Evolutionary conservation across 2,113 vertebrate genomes (phyloP), one percentile per base, ranked within the genome.

Genomic region (Aphyosemion australe): DNA sequence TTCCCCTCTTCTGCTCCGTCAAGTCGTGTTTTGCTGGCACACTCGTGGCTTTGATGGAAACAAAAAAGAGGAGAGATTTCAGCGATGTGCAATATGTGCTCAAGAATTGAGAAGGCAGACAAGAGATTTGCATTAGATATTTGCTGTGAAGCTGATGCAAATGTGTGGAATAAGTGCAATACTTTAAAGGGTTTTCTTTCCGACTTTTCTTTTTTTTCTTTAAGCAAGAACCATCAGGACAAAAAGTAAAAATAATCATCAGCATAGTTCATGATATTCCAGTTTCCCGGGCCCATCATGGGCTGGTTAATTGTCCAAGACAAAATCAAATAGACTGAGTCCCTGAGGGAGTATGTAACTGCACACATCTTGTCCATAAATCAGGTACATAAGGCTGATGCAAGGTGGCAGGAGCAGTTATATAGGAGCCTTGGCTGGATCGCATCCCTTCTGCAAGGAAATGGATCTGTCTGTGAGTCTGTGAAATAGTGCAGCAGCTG

Each of bases 401-500:
- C 71, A 59, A 84, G 85, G 72, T 80, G 83, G 67, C 69, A 48
- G 57, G 65, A 80, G 82, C 72, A 79, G 84, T 86, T 90, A 64
- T 79, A 86, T 84, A 51, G 79, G 73, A 87, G 74, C 70, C 55
- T 67, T 50, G 61, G 71, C 74, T 67, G 75, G 63, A 83, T 77
- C 67, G 56, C 60, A 41, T 61, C 56, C 75, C 76, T 78, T 53
- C 75, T 85, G 46, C 57, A 51, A 85, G 79, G 77, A 88, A 91
- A 90, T 84, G 72, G 60, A 88, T 65, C 82, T 92, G 85, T 92
- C 84, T 50, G 21, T 46, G 42, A 37, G 54, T 55, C 37, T 5
- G 39, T 89, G 84, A 94, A 92, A 90, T 89, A 87, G 87, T 69
- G 66, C 61, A 62, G 49, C 59, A 65, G 85, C 79, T 34, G 54